Base-by-base conservation (phyloP, 2,888 invertebrate species). In the Caenorhabditis panamensis region DNA sequence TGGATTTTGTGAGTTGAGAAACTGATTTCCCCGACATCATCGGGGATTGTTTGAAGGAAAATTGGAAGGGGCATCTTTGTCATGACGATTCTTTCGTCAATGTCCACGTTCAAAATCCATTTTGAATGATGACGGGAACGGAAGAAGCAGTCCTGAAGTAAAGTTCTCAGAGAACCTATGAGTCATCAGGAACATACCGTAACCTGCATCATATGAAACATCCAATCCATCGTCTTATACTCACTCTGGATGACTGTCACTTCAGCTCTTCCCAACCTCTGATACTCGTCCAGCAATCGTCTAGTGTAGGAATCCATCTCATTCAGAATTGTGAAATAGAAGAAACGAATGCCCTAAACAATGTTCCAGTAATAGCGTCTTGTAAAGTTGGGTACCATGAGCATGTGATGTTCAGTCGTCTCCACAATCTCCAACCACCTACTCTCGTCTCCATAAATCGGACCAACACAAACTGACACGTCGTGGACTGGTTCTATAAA, bases 41-140 rank as follows among this genome's bases (percentile, higher is more conserved):
- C 47, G 28, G 41, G 47, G 18, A 47, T 11, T 18, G 47, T 47
- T 2, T 20, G 3, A 2, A 47, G 47, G 9, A 47, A 47, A 18
- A 18, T 5, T 18, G 18, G 47, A 47, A 61, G 37, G 8, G 61
- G 47, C 18, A 24, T 44, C 47, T 61, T 13, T 26, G 41, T 20
- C 53, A 41, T 41, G 8, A 69, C 61, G 1, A 69, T n/a, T 51
- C 69, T 18, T 53, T 69, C 69, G 47, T 69, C 69, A 11, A 69
- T 59, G 41, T 69, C 69, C 2, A 69, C 41, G 26, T 69, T 69
- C 13, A 69, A 24, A 1, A 69, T 59, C 69, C 69, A 69, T 37
- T 69, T 69, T 4, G 69, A 69, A 51, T 61, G 69, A 11, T 61
- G 59, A 3, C 51, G 59, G 24, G 41, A 24, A 16, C 69, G 59